Evolutionary conservation across 2,797 vertebrate species (phyloP).

Genomic region (Platyrinchus mystaceus): DNA sequence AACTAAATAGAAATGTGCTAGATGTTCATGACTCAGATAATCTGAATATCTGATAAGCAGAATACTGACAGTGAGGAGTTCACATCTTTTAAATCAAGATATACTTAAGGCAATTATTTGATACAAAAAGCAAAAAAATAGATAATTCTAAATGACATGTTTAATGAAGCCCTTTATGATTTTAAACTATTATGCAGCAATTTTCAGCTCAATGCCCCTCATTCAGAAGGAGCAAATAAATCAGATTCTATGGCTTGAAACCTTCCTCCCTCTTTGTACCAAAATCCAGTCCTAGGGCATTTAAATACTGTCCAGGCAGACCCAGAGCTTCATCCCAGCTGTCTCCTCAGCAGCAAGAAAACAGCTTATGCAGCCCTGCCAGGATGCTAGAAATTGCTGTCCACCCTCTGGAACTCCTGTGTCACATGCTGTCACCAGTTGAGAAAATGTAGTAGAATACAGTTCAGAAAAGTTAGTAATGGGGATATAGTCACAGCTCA

Average conservation of each 20-base stretch:
- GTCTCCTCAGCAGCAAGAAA: not conserved
- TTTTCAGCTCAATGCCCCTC: accelerated
- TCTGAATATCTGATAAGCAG: not conserved
- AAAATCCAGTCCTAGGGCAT: not conserved
- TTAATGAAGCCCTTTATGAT: not conserved
- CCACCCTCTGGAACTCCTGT: not conserved
- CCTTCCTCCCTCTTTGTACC: accelerated
- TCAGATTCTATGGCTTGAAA: not conserved
- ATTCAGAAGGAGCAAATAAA: not conserved
- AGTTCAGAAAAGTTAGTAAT: not conserved
- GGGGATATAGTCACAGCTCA: not conserved
- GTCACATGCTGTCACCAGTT: not conserved
- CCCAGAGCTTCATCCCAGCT: not conserved
- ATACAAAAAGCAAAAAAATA: not conserved
- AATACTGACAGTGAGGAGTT: not conserved
- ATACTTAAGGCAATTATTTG: not conserved
- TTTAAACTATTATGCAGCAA: accelerated
- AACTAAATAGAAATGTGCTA: not conserved
- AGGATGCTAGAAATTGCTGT: not conserved
- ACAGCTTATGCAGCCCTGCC: not conserved
- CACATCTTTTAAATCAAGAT: not conserved
- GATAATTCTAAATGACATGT: not conserved
- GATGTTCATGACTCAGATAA: not conserved
- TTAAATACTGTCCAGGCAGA: not conserved
- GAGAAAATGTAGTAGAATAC: not conserved